phyloP scores from a whole-genome alignment of 2,888 invertebrate genomes.

The Cenopis cana region DNA sequence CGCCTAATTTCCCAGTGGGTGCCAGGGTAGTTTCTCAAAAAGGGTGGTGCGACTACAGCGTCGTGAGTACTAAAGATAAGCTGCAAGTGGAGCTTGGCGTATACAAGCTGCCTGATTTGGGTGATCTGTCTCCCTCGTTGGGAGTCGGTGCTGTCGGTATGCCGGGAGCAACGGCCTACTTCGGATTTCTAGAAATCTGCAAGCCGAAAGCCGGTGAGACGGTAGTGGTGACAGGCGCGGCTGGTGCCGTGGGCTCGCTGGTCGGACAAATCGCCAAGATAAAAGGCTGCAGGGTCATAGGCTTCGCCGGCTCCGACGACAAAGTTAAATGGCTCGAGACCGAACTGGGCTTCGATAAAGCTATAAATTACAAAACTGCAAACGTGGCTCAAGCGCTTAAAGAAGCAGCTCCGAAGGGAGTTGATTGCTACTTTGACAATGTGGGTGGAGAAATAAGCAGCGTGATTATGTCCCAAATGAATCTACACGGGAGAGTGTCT shows the following conservation, averaged over 20 bases:
- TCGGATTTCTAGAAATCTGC: constrained; percentile 88
- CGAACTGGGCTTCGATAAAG: constrained; percentile 88
- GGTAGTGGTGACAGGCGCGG: constrained; percentile 89
- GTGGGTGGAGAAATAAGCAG: constrained; percentile 89
- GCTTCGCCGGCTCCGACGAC: constrained; percentile 88
- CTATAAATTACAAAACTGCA: constrained; percentile 89
- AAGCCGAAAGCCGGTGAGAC: constrained; percentile 88
- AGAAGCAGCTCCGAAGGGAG: constrained; percentile 87
- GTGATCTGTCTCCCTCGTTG: constrained; percentile 74
- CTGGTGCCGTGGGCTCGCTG: constrained; percentile 90
- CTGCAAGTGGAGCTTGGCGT: constrained; percentile 44
- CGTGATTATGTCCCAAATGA: constrained; percentile 86
- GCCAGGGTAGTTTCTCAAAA: constrained; percentile 84
- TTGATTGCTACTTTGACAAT: constrained; percentile 92
- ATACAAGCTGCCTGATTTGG: constrained; percentile 81
- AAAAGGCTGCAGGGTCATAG: constrained; percentile 81
- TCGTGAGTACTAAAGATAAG: constrained; percentile 47
- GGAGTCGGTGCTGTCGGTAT: constrained; percentile 87
- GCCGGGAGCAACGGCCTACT: constrained; percentile 90
- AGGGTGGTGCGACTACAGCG: constrained; percentile 87
- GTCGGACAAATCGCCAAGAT: constrained; percentile 85
- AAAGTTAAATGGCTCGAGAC: constrained; percentile 89
- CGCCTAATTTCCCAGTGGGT: constrained; percentile 86
- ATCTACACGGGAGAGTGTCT: constrained; percentile 60
- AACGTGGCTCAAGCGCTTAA: constrained; percentile 82